Evolutionary conservation across 92 coral and sea anemone genomes (phyloP), one percentile per base, ranked within the genome.

Genomic region (Ricordea florida): DNA sequence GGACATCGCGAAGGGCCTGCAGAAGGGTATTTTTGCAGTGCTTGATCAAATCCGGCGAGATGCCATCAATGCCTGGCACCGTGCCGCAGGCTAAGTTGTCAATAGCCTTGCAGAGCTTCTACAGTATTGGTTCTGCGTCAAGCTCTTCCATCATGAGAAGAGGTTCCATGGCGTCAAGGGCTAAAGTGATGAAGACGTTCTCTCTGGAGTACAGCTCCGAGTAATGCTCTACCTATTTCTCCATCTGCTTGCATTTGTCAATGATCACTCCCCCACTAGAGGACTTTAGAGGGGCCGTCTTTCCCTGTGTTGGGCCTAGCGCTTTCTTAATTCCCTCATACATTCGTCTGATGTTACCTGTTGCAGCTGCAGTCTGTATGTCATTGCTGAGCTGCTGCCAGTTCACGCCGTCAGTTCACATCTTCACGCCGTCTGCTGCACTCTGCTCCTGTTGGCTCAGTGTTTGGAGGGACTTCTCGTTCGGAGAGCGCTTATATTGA

Each of bases 1-100:
- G 66, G 26, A 58, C 14, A 3, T 37, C 41, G 25, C 55, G 66
- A 3, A 27, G 34, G 23, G 45, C 44, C 43, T 58, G 73, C 65
- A 65, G 21, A 26, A 48, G 31, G 50, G 59, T 48, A 23, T n/a
- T 5, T 20, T 37, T 76, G 41, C 11, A 50, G 43, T 28, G 27
- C 80, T 45, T 57, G 38, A 70, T 33, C 42, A 62, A 7, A 20
- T 76, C 76, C 7, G 83, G 49, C 13, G 74, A 76, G 14, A 76
- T 65, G 35, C 76, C 83, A 32, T 65, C 83, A 15, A 28, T 30
- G 4, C 83, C 83, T 10, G 63, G 66, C 7, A 65, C 83, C 23
- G 64, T 62, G 32, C 83, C 83, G 11, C 48, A 18, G 32, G 83
- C 29, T 6, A 76, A 58, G n/a, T 23, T 22, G 37, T 76, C 52